Evolutionary conservation across 2,797 vertebrate species (phyloP), one percentile per base, ranked within the genome.

Genomic region (Lepilemur ruficaudatus): DNA sequence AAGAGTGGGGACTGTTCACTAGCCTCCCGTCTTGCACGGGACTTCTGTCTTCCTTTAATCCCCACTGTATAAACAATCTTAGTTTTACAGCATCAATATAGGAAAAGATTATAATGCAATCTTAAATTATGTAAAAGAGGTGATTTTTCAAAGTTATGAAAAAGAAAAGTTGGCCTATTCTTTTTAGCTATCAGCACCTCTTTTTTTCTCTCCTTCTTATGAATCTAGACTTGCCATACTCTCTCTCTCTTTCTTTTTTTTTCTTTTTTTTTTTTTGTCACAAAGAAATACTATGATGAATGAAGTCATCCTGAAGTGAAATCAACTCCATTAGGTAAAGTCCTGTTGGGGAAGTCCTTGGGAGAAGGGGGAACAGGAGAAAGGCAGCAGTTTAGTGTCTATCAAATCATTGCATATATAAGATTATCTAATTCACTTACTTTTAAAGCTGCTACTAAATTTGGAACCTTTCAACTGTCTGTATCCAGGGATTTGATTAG

Each of bases 141-240:
- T 52, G 10, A 12, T 46, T 80, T 90, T 25, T 88, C 25, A 86
- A 78, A 94, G 70, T 57, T 88, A 48, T n/a, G 41, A 93, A 57
- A 92, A 63, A 78, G 12, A 13, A 28, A 81, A 85, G 5, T 59
- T 55, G 32, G 5, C 5, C 32, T 59, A 12, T 23, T 70, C 25
- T 82, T 70, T 93, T 12, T 3, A 91, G 15, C 4, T 75, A 43
- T 48, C 11, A 41, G 11, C 5, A n/a, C 1, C 18, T 57, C 5
- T 2, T 76, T 94, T 94, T 82, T 84, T 30, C 48, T 78, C 32
- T 92, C 7, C 3, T 52, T 43, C 38, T 92, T 72, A 55, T 72
- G 52, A 83, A 55, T 73, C 12, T 35, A 59, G 52, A 52, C 13
- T 89, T 73, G 32, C 7, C 50, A 41, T 32, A 14, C 0, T 61